Evolutionary conservation across 2,113 vertebrate genomes (phyloP).

Genomic region (Orcinus orca): DNA sequence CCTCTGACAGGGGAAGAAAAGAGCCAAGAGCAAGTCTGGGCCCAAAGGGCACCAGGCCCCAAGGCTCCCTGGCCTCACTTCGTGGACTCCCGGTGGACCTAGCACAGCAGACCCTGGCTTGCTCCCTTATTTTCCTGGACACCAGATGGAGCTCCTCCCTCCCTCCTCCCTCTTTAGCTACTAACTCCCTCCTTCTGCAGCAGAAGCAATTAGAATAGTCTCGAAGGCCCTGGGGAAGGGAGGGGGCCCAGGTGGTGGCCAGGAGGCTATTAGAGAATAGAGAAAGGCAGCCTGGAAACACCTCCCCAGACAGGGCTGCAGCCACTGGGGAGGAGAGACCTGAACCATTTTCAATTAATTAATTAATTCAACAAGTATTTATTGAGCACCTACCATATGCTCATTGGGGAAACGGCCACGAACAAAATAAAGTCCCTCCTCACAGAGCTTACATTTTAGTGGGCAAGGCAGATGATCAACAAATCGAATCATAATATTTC

Average conservation of each 20-base stretch:
- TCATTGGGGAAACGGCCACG: neutral
- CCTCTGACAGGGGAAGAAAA: neutral
- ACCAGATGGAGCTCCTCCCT: slow-evolving; percentile 77
- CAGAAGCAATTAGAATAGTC: slow-evolving; percentile 57
- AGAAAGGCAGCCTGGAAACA: slow-evolving; percentile 42
- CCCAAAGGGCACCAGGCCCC: neutral
- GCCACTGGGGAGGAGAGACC: slow-evolving; percentile 50
- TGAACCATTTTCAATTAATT: slow-evolving; percentile 55
- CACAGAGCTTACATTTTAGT: neutral
- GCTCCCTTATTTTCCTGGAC: slow-evolving; percentile 53
- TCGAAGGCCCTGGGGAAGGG: slow-evolving; percentile 58
- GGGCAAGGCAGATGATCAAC: neutral
- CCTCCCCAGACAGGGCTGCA: neutral
- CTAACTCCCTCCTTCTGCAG: slow-evolving; percentile 19
- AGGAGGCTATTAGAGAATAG: slow-evolving; percentile 65
- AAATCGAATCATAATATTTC: neutral
- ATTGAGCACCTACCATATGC: slow-evolving; percentile 63
- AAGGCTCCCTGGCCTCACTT: neutral
- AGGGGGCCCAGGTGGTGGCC: slow-evolving; percentile 68
- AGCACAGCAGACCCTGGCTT: neutral
- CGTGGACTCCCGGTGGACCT: neutral
- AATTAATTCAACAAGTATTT: slow-evolving; percentile 73
- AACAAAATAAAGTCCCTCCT: slow-evolving; percentile 35
- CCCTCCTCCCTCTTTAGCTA: slow-evolving; percentile 14
- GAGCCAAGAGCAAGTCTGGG: neutral